A percentile compares a stretch with the other conserved stretches of the same genome.
Conservation (phyloP, 2,113 vertebrate species). For the Myocastor coypus region DNA sequence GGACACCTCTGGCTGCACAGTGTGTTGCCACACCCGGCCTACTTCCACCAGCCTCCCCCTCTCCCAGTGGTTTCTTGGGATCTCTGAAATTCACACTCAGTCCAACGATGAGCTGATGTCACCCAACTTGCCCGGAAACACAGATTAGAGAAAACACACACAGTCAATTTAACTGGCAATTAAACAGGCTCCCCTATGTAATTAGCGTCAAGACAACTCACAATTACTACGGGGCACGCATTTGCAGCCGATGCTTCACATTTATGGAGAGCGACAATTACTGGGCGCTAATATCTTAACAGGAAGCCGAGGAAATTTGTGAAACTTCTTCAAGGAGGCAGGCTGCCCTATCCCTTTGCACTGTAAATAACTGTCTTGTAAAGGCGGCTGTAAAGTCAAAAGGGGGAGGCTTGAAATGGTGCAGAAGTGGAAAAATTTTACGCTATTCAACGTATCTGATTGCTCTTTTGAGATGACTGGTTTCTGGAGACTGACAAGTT, state of each 20-base stretch:
- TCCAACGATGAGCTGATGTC: constrained; percentile 73
- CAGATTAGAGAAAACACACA: constrained; percentile 84
- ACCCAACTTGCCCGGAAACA: constrained; percentile 80
- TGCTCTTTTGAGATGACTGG: constrained; percentile 19
- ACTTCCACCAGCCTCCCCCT: not conserved
- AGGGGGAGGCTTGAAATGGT: constrained; percentile 1
- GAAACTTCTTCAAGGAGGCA: constrained; percentile 65
- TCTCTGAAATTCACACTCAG: constrained; percentile 49
- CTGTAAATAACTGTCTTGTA: constrained; percentile 70
- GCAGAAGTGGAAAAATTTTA: constrained; percentile 33
- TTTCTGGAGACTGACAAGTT: not conserved
- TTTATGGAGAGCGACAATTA: constrained; percentile 75
- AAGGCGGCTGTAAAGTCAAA: constrained; percentile 48
- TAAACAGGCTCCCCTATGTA: constrained; percentile 83
- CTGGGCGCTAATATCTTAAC: constrained; percentile 78
- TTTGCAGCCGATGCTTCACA: constrained; percentile 59
- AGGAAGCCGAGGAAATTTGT: constrained; percentile 62
- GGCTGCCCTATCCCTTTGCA: constrained; percentile 26
- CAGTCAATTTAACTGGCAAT: constrained; percentile 85
- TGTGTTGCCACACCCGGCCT: not conserved
- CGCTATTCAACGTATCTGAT: not conserved
- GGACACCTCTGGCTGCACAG: not conserved
- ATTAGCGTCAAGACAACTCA: constrained; percentile 84
- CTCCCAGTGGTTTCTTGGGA: not conserved
- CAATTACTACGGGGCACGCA: constrained; percentile 76